phyloP scores from a whole-genome alignment of 2,888 invertebrate genomes.

The Oscheius sp. region DNA sequence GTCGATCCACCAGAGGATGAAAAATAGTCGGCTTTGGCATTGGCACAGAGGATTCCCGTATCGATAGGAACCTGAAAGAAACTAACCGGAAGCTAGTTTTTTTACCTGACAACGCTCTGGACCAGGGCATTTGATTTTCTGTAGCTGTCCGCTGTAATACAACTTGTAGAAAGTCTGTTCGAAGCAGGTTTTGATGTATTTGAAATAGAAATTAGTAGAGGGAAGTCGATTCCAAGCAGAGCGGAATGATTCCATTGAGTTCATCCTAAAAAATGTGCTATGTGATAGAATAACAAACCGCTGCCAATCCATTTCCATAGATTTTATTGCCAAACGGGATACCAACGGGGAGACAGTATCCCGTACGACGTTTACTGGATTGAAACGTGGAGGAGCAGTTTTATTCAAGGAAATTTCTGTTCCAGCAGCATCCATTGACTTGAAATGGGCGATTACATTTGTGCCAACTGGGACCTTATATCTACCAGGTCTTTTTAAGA shows the following conservation, averaged over 20 bases:
- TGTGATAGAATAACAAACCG: not conserved
- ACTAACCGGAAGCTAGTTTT: not conserved
- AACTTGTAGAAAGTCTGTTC: slow-evolving; percentile 36
- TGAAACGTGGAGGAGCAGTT: not conserved
- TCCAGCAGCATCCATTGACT: not conserved
- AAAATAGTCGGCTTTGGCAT: not conserved
- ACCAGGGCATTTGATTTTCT: slow-evolving; percentile 45
- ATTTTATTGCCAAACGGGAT: not conserved
- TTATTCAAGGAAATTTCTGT: not conserved
- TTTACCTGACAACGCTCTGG: slow-evolving; percentile 49
- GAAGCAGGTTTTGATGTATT: slow-evolving; percentile 42
- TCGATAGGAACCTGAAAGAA: not conserved
- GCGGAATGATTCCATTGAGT: not conserved
- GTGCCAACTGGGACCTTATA: slow-evolving; percentile 8
- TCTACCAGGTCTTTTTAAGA: slow-evolving; percentile 64
- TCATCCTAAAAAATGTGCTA: slow-evolving; percentile 3
- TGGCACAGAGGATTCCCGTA: slow-evolving; percentile 5
- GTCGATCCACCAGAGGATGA: slow-evolving; percentile 3
- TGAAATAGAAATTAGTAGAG: slow-evolving; percentile 33
- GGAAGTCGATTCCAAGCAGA: slow-evolving; percentile 38
- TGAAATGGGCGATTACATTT: slow-evolving; percentile 36
- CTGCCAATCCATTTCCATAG: not conserved
- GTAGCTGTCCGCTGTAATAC: slow-evolving; percentile 25
- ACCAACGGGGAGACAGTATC: not conserved
- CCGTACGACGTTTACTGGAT: too few species aligned